These are phyloP conservation scores for Platichthys flesus DNA, from an alignment of 2,113 vertebrate species.

Conservation along the genomic window DNA sequence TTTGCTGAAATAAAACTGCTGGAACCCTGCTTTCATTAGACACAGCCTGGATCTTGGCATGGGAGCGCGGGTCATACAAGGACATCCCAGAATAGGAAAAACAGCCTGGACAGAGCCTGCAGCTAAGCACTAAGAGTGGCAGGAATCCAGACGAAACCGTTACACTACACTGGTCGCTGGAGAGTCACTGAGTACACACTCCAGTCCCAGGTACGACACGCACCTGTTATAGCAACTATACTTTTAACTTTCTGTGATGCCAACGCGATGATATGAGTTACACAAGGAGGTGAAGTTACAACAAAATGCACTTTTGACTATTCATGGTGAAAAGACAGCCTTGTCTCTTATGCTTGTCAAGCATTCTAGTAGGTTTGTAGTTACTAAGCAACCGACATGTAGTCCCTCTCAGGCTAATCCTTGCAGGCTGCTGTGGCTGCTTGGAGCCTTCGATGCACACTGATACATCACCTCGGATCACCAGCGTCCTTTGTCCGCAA, in stretches of 20 bases:
- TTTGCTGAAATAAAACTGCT: constrained; percentile 66
- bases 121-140: constrained; percentile 72
- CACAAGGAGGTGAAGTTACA: constrained; percentile 13
- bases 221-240: neutral
- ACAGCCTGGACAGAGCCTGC: constrained; percentile 77
- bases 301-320: constrained; percentile 39
- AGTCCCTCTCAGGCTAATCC: constrained; percentile 75
- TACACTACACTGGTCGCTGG: constrained; percentile 37
- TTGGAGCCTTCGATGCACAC: constrained; percentile 48
- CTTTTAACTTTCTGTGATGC: neutral
- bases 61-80: constrained; percentile 70
- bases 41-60: constrained; percentile 78
- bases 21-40: constrained; percentile 77
- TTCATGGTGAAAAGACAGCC: constrained; percentile 44
- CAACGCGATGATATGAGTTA: neutral
- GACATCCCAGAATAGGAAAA: constrained; percentile 82
- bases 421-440: constrained; percentile 60
- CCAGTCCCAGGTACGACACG: constrained; percentile 20
- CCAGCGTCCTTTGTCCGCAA: constrained; percentile 48
- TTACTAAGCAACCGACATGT: constrained; percentile 82
- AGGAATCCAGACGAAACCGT: constrained; percentile 65
- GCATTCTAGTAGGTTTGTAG: constrained; percentile 74
- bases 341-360: constrained; percentile 53
- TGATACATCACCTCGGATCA: constrained; percentile 65
- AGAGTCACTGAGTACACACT: constrained; percentile 29